phyloP scores from a whole-genome alignment of 1,140 invertebrate genomes.

The Hylyphantes graminicola region DNA sequence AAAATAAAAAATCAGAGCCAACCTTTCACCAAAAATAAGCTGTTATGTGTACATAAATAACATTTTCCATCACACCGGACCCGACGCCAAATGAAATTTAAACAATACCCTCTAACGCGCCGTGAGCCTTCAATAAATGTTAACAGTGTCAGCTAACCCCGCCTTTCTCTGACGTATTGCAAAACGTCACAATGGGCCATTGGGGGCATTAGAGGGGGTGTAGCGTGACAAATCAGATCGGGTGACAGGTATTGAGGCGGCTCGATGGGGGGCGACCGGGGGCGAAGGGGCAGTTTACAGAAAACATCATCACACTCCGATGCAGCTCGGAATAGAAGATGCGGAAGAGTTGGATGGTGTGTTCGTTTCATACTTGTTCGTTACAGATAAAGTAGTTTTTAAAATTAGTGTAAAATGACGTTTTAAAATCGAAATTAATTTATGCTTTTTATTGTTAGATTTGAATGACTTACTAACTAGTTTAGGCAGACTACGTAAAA shows the following conservation, averaged over 20 bases:
- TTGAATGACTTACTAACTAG: no score
- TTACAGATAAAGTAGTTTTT: no score
- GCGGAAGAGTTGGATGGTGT: no score
- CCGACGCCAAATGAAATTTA: background rate
- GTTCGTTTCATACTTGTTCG: no score
- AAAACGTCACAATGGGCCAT: background rate
- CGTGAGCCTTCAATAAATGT: background rate
- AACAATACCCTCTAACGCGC: background rate
- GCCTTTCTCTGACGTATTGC: background rate
- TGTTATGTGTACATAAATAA: no score
- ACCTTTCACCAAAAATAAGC: no score
- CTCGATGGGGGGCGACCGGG: background rate
- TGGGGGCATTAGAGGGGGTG: background rate
- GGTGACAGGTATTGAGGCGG: slow-evolving; percentile 43
- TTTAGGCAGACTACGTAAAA: no score
- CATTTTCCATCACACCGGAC: background rate
- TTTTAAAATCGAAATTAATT: no score
- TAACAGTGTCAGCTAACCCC: background rate
- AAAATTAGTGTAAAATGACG: no score
- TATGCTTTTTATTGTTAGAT: no score
- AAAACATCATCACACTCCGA: slow-evolving; percentile 35
- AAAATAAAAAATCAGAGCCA: no score
- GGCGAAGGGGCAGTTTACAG: slow-evolving; percentile 30
- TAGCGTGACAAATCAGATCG: slow-evolving; percentile 53
- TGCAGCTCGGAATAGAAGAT: background rate